Conservation (phyloP, 1,140 invertebrate species). For the Chrysopa pallens region DNA sequence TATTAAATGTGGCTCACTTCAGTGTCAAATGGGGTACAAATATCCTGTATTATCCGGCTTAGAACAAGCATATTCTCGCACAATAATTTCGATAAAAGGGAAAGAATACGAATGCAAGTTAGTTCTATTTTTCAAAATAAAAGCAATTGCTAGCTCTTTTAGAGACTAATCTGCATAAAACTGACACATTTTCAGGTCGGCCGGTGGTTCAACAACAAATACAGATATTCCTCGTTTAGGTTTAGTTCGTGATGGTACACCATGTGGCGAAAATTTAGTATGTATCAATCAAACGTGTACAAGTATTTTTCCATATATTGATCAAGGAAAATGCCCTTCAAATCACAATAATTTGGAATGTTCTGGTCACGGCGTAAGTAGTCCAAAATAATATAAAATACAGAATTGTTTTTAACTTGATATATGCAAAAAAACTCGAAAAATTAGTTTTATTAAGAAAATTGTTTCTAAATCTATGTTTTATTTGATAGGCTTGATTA, state of each 20-base stretch:
- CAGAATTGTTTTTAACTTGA: too few species aligned
- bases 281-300: slow-evolving; percentile 87
- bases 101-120: slow-evolving; percentile 84
- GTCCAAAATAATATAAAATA: neutral
- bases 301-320: slow-evolving; percentile 61
- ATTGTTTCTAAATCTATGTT: too few species aligned
- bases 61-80: slow-evolving; percentile 65
- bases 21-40: slow-evolving; percentile 70
- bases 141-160: slow-evolving; percentile 7
- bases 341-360: slow-evolving; percentile 79
- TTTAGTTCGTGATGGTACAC: slow-evolving; percentile 72
- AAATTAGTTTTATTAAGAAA: too few species aligned
- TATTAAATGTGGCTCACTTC: slow-evolving; percentile 72
- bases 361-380: slow-evolving; percentile 79
- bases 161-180: slow-evolving; percentile 1
- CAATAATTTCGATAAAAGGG: slow-evolving; percentile 70
- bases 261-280: slow-evolving; percentile 78
- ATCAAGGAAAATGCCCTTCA: slow-evolving; percentile 71
- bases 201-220: slow-evolving; percentile 42
- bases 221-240: slow-evolving; percentile 50
- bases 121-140: slow-evolving; percentile 23
- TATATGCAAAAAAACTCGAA: too few species aligned
- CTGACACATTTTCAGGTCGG: slow-evolving; percentile 34
- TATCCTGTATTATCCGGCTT: slow-evolving; percentile 56
- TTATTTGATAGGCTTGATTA: too few species aligned